Evolutionary conservation across 2,113 vertebrate species (phyloP), one percentile per base, ranked within the genome.

Genomic region (Aspidoscelis tigris): DNA sequence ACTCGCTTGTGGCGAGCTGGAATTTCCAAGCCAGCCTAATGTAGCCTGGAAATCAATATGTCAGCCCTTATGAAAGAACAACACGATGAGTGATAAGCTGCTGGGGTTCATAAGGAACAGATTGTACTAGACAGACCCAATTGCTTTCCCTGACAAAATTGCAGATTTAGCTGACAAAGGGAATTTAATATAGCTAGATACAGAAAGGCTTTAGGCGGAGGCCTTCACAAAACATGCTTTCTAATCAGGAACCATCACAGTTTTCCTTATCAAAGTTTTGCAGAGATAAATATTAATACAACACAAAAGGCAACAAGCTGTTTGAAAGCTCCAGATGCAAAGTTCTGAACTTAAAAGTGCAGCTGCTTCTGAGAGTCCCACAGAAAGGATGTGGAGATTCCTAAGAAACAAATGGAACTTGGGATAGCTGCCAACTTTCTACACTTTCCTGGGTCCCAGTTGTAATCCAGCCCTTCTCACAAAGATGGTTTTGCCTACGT

Each of bases 131-230:
- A 43, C 66, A 78, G 61, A 84, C 78, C 73, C 66, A 44, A 55
- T 72, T 10, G 44, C 74, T 58, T 81, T 44, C 73, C 64, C 47
- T 66, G 74, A 81, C 78, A 84, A 84, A 84, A 84, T 58, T 84
- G 74, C 74, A 78, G 78, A 84, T 88, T 88, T 74, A 73, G 83
- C 86, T 81, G 86, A 81, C 86, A 78, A 84, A 78, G 75, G 61
- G 44, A 81, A 78, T 81, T 81, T 78, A 88, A 84, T 68, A 81
- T 65, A 53, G 78, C 58, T 78, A 84, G 78, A 81, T 73, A 77
- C 44, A 66, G 78, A 78, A 53, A 73, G 74, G 44, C 64, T 72
- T 53, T 72, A 78, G 64, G 78, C 20, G 4, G 16, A 39, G 64
- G 75, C 69, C 55, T n/a, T 78, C 53, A 12, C 33, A 0, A 74